A percentile compares a stretch with the other conserved stretches of the same genome.
Evolutionary conservation across 2,888 invertebrate species (phyloP).

Genomic region (Exephanes ischioxanthus): DNA sequence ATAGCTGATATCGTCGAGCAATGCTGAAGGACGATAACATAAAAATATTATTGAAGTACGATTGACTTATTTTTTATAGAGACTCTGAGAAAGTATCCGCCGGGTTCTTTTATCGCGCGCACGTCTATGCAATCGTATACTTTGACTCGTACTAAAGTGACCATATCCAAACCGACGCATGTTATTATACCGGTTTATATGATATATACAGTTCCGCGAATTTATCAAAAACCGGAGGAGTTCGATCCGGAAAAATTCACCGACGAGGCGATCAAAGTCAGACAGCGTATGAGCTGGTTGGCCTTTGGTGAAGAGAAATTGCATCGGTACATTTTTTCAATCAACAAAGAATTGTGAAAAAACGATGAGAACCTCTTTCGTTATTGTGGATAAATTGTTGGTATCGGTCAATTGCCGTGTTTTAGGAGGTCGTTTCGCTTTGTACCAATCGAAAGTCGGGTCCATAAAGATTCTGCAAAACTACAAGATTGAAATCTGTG

Average conservation of each 20-base stretch:
- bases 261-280: conserved; percentile 66
- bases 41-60: no score
- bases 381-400: background rate
- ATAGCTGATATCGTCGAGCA: background rate
- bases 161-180: no score
- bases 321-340: no score
- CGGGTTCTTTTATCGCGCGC: no score
- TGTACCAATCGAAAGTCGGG: conserved; percentile 82
- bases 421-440: conserved; percentile 78
- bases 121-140: no score
- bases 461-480: conserved; percentile 80
- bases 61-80: no score
- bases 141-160: no score
- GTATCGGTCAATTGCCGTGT: background rate
- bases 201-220: conserved; percentile 65
- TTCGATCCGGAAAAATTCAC: conserved; percentile 79
- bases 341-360: no score
- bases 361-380: background rate
- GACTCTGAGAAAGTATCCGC: no score
- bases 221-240: conserved; percentile 74
- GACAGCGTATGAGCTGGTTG: conserved; percentile 75
- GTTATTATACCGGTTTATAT: conserved; percentile 64
- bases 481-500: conserved; percentile 80
- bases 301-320: conserved; percentile 72
- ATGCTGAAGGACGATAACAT: no score